Conservation (phyloP, 92 coral and sea anemone genomes). For the Siderastrea siderea region DNA sequence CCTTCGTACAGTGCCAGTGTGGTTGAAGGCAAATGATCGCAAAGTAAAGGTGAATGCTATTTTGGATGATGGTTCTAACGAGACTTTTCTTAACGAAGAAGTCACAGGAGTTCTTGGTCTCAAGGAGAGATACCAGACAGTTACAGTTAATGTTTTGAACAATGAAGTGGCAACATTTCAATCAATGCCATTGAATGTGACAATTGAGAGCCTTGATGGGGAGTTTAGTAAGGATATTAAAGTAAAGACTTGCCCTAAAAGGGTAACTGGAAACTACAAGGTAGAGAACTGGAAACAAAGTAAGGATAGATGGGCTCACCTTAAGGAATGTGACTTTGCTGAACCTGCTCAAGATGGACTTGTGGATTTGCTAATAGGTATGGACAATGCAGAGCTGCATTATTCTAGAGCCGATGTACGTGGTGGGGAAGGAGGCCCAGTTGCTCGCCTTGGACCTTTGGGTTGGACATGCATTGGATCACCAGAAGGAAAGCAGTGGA, state of each 20-base stretch:
- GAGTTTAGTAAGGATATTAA: not conserved
- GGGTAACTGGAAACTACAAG: slow-evolving; percentile 36
- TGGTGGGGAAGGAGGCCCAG: not conserved
- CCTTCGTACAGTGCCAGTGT: slow-evolving; percentile 15
- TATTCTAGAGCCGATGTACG: slow-evolving; percentile 59
- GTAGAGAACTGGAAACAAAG: not conserved
- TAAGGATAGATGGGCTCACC: no score
- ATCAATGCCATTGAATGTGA: slow-evolving; percentile 58
- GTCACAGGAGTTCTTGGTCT: slow-evolving; percentile 52
- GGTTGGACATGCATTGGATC: slow-evolving; percentile 69
- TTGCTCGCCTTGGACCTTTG: slow-evolving; percentile 60
- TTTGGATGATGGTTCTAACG: no score
- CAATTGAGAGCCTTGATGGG: not conserved
- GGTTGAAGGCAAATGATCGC: no score
- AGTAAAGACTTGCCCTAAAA: slow-evolving; percentile 70
- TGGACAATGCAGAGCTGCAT: not conserved
- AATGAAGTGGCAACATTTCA: slow-evolving; percentile 57
- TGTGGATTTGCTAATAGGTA: no score
- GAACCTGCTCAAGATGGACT: no score
- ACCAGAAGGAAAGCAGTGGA: slow-evolving; percentile 29
- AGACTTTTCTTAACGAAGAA: slow-evolving; percentile 33
- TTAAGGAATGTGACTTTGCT: no score
- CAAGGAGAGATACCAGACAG: slow-evolving; percentile 32
- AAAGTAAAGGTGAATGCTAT: no score
- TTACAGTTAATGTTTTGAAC: slow-evolving; percentile 63